A percentile compares a stretch with the other conserved stretches of the same genome.
phyloP scores from a whole-genome alignment of 2,797 vertebrate genomes.

The Chanos chanos region DNA sequence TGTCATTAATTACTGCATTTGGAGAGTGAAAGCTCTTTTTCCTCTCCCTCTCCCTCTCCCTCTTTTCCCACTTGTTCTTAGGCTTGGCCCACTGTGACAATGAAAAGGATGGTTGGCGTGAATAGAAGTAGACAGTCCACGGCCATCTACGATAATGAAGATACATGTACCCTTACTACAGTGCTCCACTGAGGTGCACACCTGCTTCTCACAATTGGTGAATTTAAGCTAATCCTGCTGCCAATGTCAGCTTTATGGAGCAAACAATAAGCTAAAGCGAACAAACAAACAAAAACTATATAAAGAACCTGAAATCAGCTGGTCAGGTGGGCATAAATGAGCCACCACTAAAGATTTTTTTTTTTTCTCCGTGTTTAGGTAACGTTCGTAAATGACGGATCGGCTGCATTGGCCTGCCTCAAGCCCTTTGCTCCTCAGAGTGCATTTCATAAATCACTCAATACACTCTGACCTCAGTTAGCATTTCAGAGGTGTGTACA shows the following conservation, averaged over 20 bases:
- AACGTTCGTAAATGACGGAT: neutral
- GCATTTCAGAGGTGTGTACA: constrained; percentile 25
- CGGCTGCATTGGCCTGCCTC: neutral
- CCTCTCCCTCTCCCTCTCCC: too few relatives aligned
- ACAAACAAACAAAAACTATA: neutral
- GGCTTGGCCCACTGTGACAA: neutral
- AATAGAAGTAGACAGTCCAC: constrained; percentile 13
- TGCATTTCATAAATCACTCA: constrained; percentile 28
- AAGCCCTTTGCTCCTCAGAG: neutral
- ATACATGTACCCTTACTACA: constrained; percentile 13
- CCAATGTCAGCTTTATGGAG: neutral
- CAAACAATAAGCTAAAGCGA: neutral
- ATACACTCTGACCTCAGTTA: constrained; percentile 10
- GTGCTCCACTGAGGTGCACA: neutral
- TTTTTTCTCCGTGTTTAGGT: too few relatives aligned
- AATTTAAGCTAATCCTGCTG: neutral
- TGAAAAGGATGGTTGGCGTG: neutral
- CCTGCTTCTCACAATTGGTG: neutral
- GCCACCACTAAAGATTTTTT: too few relatives aligned
- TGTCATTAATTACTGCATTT: too few relatives aligned
- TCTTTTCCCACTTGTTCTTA: neutral
- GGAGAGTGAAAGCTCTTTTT: too few relatives aligned
- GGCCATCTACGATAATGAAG: constrained; percentile 18
- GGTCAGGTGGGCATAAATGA: too few relatives aligned
- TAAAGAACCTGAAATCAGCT: neutral